Evolutionary conservation across 2,888 invertebrate species (phyloP), one percentile per base, ranked within the genome.

Genomic region (Heliconius ismenius): DNA sequence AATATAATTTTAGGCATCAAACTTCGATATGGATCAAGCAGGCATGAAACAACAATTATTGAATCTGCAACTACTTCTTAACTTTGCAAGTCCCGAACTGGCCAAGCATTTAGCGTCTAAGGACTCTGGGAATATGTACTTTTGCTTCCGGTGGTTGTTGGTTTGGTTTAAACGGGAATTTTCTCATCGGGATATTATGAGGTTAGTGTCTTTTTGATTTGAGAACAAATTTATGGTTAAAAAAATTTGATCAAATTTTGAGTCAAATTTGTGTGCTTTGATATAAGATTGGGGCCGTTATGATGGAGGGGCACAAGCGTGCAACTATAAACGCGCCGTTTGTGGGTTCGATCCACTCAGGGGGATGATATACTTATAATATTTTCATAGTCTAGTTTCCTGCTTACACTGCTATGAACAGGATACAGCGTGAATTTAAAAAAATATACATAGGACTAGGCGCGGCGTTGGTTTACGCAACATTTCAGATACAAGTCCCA

Each of bases 61-160:
- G 32, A 97, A 99, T 86, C 93, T 99, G 69, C 97, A 98, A 83
- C 96, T 96, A 63, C 92, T 99, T 76, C 90, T 99, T 21, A 95
- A 96, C 82, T 97, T 98, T 84, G 96, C 97, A 26, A 97, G 98
- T 87, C 98, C 98, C 0, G 96, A 96, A 78, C 95, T 99, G 64
- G 97, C 97, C 73, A 96, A 96, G 74, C 98, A 99, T 89, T 95
- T 99, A 80, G 96, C 97, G 76, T 95, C 95, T 79, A 97, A 98
- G 87, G 98, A 98, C 83, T 95, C 95, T 0, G 98, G 97, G 9
- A 99, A 99, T 89, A 98, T 99, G 98, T 99, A 98, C 91, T 99
- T 99, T 93, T 99, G 99, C 90, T 99, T 99, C 94, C 97, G 99
- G 15, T 99, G 99, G 99, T 95, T 99, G 43, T 95, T 99, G 18